A percentile compares a stretch with the other conserved stretches of the same genome.
Conservation (phyloP, 1,140 invertebrate genomes). For the Sycophaga agraensis region DNA sequence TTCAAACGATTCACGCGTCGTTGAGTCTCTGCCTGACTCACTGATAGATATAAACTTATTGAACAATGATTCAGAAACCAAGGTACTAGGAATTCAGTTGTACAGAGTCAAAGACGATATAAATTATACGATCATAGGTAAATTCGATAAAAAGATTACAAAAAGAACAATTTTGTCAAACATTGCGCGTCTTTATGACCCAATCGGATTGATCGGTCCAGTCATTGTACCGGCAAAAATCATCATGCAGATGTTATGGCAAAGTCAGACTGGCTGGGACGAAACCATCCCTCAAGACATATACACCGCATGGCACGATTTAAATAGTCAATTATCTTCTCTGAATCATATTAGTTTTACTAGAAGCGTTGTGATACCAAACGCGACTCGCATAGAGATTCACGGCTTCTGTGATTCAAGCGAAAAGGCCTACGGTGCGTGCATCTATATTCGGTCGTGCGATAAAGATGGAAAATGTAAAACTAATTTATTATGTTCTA, state of each 20-base stretch:
- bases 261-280: neutral
- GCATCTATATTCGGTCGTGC: conserved; percentile 1
- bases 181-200: conserved; percentile 9
- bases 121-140: neutral
- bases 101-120: neutral
- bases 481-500: neutral
- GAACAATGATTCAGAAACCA: neutral
- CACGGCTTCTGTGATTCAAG: conserved; percentile 19
- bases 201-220: conserved; percentile 2
- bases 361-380: neutral
- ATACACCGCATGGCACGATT: neutral
- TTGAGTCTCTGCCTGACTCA: neutral
- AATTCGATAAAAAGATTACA: neutral
- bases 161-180: neutral
- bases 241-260: conserved; percentile 4
- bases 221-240: neutral
- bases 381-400: neutral
- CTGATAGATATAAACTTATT: neutral
- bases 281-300: neutral
- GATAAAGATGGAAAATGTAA: neutral
- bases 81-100: neutral
- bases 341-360: neutral
- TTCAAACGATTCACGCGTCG: neutral
- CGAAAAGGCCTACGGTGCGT: conserved; percentile 7
- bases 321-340: neutral